Base-by-base conservation (phyloP, 2,113 vertebrate genomes). In the Phocoena sinus region DNA sequence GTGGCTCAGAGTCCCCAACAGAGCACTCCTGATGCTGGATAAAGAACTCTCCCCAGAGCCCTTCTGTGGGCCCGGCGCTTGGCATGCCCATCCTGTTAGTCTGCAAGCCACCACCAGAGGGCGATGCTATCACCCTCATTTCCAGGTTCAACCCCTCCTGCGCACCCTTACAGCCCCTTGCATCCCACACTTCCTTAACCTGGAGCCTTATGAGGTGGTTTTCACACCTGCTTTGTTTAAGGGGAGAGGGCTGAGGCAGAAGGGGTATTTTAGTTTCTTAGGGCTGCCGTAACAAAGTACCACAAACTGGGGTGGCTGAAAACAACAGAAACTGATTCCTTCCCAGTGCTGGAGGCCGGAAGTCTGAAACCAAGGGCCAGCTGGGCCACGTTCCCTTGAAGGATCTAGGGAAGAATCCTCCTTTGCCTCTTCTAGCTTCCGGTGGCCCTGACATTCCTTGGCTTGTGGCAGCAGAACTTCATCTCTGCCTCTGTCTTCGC, bases 11-110 rank as follows among this genome's bases (percentile, higher is more conserved):
- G 58, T 7, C 17, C 26, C 38, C 28, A 11, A 0, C 15, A 31
- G 3, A 53, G 36, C 17, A 2, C 44, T 63, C 12, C 6, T 56
- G n/a, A 21, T 4, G 28, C 53, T 18, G 36, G 68, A n/a, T 15
- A 6, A 28, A 62, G 76, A 44, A 36, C 33, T 5, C 65, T 56
- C 25, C 50, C 82, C 60, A 47, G 60, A 7, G 62, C 6, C 0
- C n/a, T 23, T 4, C 6, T 0, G 6, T 6, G 60, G 21, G 4
- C 23, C 8, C 0, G 14, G 58, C 6, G 1, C 63, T 36, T 44
- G 63, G 84, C 31, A 20, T 33, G n/a, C 15, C 50, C 33, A 53
- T 3, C 9, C 1, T 3, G 25, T 25, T 8, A 38, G 25, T 82
- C n/a, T n/a, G 4, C 0, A 70, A 25, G 18, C 11, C 25, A 62